Base-by-base conservation (phyloP, 2,113 vertebrate genomes). In the Erinaceus europaeus region DNA sequence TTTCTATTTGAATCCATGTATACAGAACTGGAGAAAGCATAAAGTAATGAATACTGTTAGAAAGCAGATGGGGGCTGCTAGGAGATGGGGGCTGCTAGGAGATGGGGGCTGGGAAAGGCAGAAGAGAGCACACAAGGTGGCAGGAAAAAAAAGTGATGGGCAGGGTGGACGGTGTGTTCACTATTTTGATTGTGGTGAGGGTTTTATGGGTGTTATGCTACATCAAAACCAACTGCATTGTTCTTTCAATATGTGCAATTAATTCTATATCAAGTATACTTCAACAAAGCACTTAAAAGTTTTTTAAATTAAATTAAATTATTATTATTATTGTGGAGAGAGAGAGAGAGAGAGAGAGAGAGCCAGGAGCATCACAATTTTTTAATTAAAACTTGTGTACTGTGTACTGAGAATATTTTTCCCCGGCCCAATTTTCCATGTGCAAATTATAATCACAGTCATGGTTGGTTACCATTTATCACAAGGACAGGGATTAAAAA, bases 381-480 rank as follows among this genome's bases (percentile, higher is more conserved):
- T 50, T 50, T 50, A 50, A 50, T 50, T 50, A 53, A 84, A 21
- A 50, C 40, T 50, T 84, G 55, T 50, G 12, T 53, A 65, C 32
- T 29, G 25, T 62, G 46, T 55, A 77, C 34, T 55, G 64, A 48
- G 55, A 78, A 77, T 65, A 76, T 65, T 83, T 71, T 91, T 77
- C 78, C 79, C 59, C 34, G 46, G 42, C 40, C 59, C 67, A 84
- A 17, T 84, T 92, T 84, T 84, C 73, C 77, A 50, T 73, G 65
- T 40, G 42, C 84, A 84, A 17, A 61, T 68, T 84, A 72, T 46
- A 79, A 61, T 59, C n/a, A 23, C 9, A 79, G 50, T 36, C 40
- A 38, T 44, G 34, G 34, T 84, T 92, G 57, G 72, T 40, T 52
- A 42, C 23, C 52, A 59, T 42, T 84, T 57, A 79, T 44, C 27